phyloP scores from a whole-genome alignment of 2,797 vertebrate genomes.

The Falco cherrug region DNA sequence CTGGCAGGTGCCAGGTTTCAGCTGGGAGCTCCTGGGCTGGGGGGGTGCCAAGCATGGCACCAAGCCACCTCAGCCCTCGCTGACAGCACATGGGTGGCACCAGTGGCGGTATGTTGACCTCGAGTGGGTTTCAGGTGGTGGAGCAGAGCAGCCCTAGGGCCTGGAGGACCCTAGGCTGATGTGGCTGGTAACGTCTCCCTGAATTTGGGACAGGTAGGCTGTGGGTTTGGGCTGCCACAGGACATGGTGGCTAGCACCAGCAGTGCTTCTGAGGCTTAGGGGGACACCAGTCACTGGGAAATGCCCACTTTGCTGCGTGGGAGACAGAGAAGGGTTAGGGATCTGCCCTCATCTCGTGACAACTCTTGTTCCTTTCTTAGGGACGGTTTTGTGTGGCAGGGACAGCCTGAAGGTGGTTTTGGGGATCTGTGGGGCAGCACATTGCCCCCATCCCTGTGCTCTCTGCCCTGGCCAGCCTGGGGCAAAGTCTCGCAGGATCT shows the following conservation, averaged over 20 bases:
- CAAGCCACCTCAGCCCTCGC: background rate
- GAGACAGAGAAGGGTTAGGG: background rate
- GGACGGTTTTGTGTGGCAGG: background rate
- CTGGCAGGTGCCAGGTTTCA: background rate
- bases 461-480: rapidly evolving
- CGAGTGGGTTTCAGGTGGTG: background rate
- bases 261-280: background rate
- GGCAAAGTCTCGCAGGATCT: background rate
- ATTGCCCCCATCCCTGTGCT: rapidly evolving
- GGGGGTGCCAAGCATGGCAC: background rate
- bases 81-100: rapidly evolving
- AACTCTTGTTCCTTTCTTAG: background rate
- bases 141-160: background rate
- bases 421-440: background rate
- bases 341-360: background rate
- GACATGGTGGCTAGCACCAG: background rate
- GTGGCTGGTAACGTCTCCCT: background rate
- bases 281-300: rapidly evolving
- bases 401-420: background rate
- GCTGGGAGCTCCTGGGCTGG: background rate
- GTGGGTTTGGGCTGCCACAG: background rate
- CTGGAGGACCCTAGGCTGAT: background rate
- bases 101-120: rapidly evolving
- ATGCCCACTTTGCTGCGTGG: rapidly evolving
- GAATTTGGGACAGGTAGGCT: background rate